A percentile compares a stretch with the other conserved stretches of the same genome.
phyloP scores from a whole-genome alignment of 2,888 invertebrate genomes.

The Cantharis rufa region DNA sequence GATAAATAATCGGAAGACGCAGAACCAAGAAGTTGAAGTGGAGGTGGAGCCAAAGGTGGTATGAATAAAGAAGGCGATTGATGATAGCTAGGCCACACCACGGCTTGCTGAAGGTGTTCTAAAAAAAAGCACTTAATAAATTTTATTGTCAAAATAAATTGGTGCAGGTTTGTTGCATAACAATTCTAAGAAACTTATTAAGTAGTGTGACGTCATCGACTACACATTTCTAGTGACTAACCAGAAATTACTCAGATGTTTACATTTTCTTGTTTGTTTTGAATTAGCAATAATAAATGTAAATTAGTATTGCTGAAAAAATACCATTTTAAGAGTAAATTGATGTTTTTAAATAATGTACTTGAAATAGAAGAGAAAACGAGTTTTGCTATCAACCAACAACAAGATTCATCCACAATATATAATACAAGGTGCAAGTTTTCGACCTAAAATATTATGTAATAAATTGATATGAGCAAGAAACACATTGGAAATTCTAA shows the following conservation, averaged over 20 bases:
- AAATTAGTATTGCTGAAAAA: too few species aligned
- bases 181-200: neutral
- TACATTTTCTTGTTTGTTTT: neutral
- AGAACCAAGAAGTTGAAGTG: constrained; percentile 65
- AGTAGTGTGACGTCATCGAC: neutral
- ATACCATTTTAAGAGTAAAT: neutral
- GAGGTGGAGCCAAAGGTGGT: constrained; percentile 67
- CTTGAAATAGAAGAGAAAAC: neutral
- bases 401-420: neutral
- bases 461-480: neutral
- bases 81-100: constrained; percentile 74
- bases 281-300: neutral
- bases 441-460: neutral
- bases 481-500: too few species aligned
- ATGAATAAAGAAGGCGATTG: constrained; percentile 58
- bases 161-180: neutral
- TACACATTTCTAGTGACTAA: neutral
- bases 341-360: neutral
- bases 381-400: neutral
- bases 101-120: constrained; percentile 73
- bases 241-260: neutral
- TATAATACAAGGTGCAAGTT: neutral
- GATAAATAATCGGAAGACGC: constrained; percentile 61
- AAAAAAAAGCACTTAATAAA: constrained; percentile 37
- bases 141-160: neutral